Evolutionary conservation across 2,888 invertebrate genomes (phyloP).

Genomic region (Netelia melanura): DNA sequence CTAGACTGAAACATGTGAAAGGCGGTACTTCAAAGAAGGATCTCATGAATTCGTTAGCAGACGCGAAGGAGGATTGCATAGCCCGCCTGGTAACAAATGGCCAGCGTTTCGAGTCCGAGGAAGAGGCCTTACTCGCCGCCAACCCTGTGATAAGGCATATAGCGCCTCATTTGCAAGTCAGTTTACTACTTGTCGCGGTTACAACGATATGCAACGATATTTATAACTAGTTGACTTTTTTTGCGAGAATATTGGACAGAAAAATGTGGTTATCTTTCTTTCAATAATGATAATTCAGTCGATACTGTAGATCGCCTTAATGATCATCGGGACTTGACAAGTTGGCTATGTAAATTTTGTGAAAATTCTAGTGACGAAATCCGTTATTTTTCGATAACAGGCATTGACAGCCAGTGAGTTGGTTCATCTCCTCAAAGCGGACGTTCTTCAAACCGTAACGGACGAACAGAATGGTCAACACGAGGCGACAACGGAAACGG

Average conservation of each 20-base stretch:
- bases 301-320: too few relatives aligned
- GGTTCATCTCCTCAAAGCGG: conserved; percentile 85
- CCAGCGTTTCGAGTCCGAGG: conserved; percentile 85
- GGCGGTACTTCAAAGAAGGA: conserved; percentile 85
- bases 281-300: too few relatives aligned
- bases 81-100: conserved; percentile 87
- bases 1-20: conserved; percentile 77
- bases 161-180: conserved; percentile 83
- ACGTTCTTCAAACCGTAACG: conserved; percentile 82
- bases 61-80: conserved; percentile 87
- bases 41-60: conserved; percentile 87
- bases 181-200: conserved; percentile 17
- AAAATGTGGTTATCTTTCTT: too few relatives aligned
- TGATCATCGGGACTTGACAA: background rate
- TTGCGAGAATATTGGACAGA: too few relatives aligned
- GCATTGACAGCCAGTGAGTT: conserved; percentile 85
- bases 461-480: conserved; percentile 75
- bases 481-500: conserved; percentile 37
- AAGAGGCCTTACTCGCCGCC: conserved; percentile 78
- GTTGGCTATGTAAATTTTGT: background rate
- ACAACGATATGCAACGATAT: conserved; percentile 5
- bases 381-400: conserved; percentile 74
- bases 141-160: conserved; percentile 83
- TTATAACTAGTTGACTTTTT: conserved; percentile 28
- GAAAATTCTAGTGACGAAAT: background rate